Evolutionary conservation across 92 coral and sea anemone species (phyloP).

Genomic region (Palythoa caribaeorum): DNA sequence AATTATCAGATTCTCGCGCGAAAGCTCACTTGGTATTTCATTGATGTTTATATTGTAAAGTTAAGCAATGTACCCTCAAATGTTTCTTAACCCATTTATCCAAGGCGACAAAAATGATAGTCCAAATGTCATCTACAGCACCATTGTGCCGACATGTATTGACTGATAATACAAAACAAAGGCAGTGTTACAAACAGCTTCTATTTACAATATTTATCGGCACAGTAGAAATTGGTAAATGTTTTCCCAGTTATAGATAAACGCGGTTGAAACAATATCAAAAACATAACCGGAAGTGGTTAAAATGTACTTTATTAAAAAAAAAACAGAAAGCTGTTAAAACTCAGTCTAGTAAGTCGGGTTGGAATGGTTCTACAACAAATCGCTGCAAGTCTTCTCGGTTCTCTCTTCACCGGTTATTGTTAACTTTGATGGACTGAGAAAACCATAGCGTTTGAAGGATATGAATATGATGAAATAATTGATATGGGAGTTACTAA

Average conservation of each 20-base stretch:
- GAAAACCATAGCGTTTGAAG: too few relatives aligned
- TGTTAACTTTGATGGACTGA: too few relatives aligned
- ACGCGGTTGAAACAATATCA: not conserved
- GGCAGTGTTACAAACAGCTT: not conserved
- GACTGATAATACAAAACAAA: not conserved
- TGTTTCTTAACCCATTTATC: too few relatives aligned
- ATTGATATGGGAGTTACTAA: not conserved
- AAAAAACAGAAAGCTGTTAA: not conserved
- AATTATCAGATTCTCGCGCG: too few relatives aligned
- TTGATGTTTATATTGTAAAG: too few relatives aligned
- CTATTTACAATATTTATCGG: constrained; percentile 7
- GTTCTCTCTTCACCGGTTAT: too few relatives aligned
- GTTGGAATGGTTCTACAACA: too few relatives aligned
- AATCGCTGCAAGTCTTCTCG: too few relatives aligned
- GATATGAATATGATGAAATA: not conserved
- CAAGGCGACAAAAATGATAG: too few relatives aligned
- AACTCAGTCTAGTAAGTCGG: not conserved
- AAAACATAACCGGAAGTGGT: not conserved
- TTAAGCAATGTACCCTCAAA: too few relatives aligned
- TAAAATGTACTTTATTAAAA: not conserved
- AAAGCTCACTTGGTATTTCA: too few relatives aligned
- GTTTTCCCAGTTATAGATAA: not conserved
- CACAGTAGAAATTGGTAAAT: not conserved
- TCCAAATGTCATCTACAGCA: not conserved
- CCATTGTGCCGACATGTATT: not conserved